Percentiles rank a stretch among this genome's conserved stretches.
Conservation (phyloP, 2,797 vertebrate genomes). For the Melanotaenia nigrans region DNA sequence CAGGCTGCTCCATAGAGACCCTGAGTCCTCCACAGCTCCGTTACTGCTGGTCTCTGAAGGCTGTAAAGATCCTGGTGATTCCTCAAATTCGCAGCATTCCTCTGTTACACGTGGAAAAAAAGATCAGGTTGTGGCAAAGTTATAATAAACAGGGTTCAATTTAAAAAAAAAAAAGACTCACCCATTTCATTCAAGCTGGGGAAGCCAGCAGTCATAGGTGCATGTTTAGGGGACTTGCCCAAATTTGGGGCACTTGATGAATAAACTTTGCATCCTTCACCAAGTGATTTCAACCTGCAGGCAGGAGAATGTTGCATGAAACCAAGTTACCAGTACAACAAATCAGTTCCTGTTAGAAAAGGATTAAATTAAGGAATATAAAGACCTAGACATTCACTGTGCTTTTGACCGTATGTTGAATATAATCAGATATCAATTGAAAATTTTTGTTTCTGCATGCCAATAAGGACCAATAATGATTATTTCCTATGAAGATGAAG, state of each 20-base stretch:
- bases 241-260: conserved; percentile 94
- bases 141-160: background rate
- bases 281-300: conserved; percentile 87
- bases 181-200: conserved; percentile 94
- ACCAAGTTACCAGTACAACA: background rate
- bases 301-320: background rate
- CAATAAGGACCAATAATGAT: background rate
- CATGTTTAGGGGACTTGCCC: conserved; percentile 91
- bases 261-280: conserved; percentile 90
- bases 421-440: conserved; percentile 20
- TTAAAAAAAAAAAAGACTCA: conserved; percentile 68
- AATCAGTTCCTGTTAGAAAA: background rate
- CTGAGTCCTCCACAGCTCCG: conserved; percentile 75
- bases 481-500: background rate
- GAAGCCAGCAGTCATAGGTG: conserved; percentile 87
- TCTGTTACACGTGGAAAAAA: conserved; percentile 72
- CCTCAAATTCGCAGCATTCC: conserved; percentile 85
- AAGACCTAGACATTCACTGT: background rate
- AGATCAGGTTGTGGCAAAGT: background rate
- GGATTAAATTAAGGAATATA: background rate
- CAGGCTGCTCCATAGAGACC: conserved; percentile 68
- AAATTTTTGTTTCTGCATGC: conserved; percentile 8
- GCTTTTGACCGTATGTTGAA: background rate
- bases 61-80: conserved; percentile 76
- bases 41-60: conserved; percentile 82